Evolutionary conservation across 2,113 vertebrate species (phyloP).

Genomic region (Thalassoma bifasciatum): DNA sequence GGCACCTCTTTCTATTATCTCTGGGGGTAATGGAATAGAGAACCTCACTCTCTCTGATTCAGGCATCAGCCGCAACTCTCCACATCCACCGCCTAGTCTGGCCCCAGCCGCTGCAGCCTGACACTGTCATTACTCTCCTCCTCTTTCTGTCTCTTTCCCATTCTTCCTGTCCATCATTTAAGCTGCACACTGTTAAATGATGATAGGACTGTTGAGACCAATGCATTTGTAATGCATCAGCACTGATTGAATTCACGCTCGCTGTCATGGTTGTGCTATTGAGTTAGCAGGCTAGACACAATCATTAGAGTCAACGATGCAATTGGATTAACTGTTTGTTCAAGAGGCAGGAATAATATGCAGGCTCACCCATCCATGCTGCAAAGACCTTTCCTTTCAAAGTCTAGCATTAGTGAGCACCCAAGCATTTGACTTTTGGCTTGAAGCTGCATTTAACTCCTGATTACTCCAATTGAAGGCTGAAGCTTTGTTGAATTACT

Average conservation of each 20-base stretch:
- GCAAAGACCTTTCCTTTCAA: constrained; percentile 13
- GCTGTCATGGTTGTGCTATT: constrained; percentile 30
- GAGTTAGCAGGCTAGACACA: constrained; percentile 48
- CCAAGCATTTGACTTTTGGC: constrained; percentile 28
- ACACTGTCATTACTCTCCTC: constrained; percentile 59
- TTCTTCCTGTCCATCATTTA: constrained; percentile 52
- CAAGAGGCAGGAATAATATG: constrained; percentile 46
- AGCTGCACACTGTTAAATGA: constrained; percentile 51
- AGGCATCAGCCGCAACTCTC: constrained; percentile 53
- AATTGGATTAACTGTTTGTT: constrained; percentile 65
- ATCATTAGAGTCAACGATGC: constrained; percentile 58
- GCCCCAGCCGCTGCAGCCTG: constrained; percentile 34
- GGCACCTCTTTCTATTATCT: constrained; percentile 73
- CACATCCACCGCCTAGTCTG: constrained; percentile 39
- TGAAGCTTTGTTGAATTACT: neutral
- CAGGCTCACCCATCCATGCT: constrained; percentile 29
- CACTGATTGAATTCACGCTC: constrained; percentile 58
- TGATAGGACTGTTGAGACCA: constrained; percentile 48
- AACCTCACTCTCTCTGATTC: constrained; percentile 62
- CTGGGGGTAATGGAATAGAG: constrained; percentile 69
- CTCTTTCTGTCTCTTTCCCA: constrained; percentile 17
- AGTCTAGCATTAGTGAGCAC: constrained; percentile 17
- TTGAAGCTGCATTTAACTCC: constrained; percentile 36
- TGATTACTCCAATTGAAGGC: constrained; percentile 15
- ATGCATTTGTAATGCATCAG: constrained; percentile 40